These are phyloP conservation scores for Caenorhabditis remanei DNA, from an alignment of 1,140 invertebrate genomes.

Conservation along the genomic window DNA sequence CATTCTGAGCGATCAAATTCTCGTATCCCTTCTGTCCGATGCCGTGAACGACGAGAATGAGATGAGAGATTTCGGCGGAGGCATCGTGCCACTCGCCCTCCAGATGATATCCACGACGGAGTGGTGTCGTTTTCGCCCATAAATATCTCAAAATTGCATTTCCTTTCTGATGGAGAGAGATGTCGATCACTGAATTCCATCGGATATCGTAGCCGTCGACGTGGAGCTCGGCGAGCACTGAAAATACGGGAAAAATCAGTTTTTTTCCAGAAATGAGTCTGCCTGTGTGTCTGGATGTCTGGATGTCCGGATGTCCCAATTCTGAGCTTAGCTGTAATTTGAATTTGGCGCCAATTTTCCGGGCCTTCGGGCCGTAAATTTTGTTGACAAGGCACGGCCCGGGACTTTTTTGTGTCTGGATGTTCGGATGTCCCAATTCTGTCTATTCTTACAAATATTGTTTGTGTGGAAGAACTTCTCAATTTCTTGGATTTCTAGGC, in stretches of 20 bases:
- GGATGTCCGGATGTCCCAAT: too few species aligned
- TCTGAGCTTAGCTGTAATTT: too few species aligned
- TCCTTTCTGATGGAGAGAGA: constrained; percentile 58
- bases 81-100: constrained; percentile 54
- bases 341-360: too few species aligned
- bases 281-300: too few species aligned
- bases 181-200: constrained; percentile 77
- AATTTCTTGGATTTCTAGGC: too few species aligned
- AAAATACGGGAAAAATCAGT: constrained; percentile 58
- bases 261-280: too few species aligned
- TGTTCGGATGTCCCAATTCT: too few species aligned
- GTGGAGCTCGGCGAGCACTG: constrained; percentile 75
- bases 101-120: constrained; percentile 70
- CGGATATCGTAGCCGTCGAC: constrained; percentile 73
- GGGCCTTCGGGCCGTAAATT: too few species aligned
- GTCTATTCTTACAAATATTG: too few species aligned
- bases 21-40: constrained; percentile 78
- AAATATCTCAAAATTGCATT: constrained; percentile 41
- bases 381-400: too few species aligned
- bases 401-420: too few species aligned
- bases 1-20: constrained; percentile 77
- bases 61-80: constrained; percentile 70
- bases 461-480: too few species aligned
- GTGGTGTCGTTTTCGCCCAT: constrained; percentile 64
- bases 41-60: constrained; percentile 77